Base-by-base conservation (phyloP, 2,113 vertebrate species). In the Setophaga kirtlandii region DNA sequence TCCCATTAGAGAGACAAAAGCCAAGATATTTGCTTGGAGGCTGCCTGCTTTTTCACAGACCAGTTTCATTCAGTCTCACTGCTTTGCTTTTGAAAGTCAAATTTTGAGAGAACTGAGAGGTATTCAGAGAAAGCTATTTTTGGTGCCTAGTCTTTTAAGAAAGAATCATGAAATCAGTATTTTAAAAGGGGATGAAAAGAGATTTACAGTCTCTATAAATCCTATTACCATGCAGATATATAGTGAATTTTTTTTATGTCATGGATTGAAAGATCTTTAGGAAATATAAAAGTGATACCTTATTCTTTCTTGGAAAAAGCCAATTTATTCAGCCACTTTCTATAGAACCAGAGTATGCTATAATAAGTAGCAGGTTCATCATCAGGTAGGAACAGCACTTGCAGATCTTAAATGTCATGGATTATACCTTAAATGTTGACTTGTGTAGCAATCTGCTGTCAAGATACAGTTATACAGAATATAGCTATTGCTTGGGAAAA, bases 121-220 rank as follows among this genome's bases (percentile, higher is more conserved):
- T 74, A 62, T 20, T 93, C 75, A 79, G 28, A 82, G 58, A 59
- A 90, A 41, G 19, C 64, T 96, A 90, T 88, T 97, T 96, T 92
- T 87, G 68, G 44, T 83, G 52, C 35, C 23, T 74, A 23, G 53
- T 67, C 71, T 86, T 86, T 79, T 83, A 88, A 90, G 81, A 93
- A 91, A 79, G 91, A 90, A 86, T 96, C 63, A 55, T 73, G 71
- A 93, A 92, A 92, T 87, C 10, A 3, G 59, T 90, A 70, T 89
- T 95, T 94, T 94, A 77, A 86, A 94, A 87, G 20, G 39, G n/a
- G 55, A 74, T 95, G 82, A 62, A 79, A 93, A 93, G 71, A 93
- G 67, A 95, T 93, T 94, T 96, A 37, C 71, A 68, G 75, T 74
- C 79, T 92, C 9, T 91, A 77, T 74, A 94, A 96, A 96, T 94